Base-by-base conservation (phyloP, 2,113 vertebrate species). In the Circaetus cinerascens region DNA sequence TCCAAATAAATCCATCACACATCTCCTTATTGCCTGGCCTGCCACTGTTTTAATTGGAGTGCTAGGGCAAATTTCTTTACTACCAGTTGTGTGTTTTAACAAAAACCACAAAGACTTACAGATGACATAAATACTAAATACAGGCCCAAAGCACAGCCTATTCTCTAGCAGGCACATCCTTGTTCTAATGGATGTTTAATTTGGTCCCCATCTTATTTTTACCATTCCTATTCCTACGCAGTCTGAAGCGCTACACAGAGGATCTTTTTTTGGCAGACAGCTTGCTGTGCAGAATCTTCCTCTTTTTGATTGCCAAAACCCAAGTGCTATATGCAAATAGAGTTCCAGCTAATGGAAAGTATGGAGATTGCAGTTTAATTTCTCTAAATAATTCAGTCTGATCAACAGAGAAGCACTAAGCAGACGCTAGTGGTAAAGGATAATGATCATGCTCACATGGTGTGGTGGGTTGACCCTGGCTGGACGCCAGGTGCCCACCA, bases 311-410 rank as follows among this genome's bases (percentile, higher is more conserved):
- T 94, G 93, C 95, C 96, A 95, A 95, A 93, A 60, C 69, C 36
- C 93, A 91, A 82, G 73, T 48, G 94, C 86, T 91, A 2, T 46
- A 95, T 40, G 40, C 93, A 97, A 93, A 94, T 30, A 76, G 80
- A 85, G 91, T 95, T 78, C 95, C 81, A 95, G 87, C 84, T 96
- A 95, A 96, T 85, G 89, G 94, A 67, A 59, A 68, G 71, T 15
- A 29, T 5, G 5, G 91, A 94, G 72, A 96, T 75, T 93, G 81
- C 93, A 88, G 78, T 66, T 96, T 96, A 88, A 95, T 96, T 95
- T 88, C 81, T 83, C 74, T 76, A 26, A 94, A 83, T 93, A 95
- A 79, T 93, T 95, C 89, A 85, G 53, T 38, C 77, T 89, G 89
- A 81, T 64, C 78, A 72, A 68, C 86, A 85, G 76, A 72, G 76